Percentiles rank a stretch among this genome's conserved stretches.
phyloP scores from a whole-genome alignment of 2,888 invertebrate species.

The Bombylius major region DNA sequence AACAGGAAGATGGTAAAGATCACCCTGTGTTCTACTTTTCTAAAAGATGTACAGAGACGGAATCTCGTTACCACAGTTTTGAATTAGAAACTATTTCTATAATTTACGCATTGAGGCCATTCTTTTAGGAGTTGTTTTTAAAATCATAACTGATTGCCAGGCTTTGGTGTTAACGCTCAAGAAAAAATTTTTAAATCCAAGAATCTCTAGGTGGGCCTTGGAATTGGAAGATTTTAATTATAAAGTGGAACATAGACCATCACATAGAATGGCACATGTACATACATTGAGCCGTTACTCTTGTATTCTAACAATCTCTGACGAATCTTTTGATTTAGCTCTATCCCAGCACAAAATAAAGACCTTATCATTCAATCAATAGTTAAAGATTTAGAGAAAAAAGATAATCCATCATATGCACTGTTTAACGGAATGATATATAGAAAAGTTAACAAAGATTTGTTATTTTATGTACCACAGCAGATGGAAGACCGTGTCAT shows the following conservation, averaged over 20 bases:
- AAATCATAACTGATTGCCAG: conserved; percentile 15
- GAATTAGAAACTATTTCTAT: conserved; percentile 17
- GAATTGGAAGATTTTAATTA: conserved; percentile 10
- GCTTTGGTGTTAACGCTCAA: conserved; percentile 10
- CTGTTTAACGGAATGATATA: conserved; percentile 9
- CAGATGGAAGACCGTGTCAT: conserved; percentile 16
- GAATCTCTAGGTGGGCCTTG: conserved; percentile 16
- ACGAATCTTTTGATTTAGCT: conserved; percentile 9
- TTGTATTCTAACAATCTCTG: conserved; percentile 5
- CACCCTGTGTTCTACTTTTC: conserved; percentile 21
- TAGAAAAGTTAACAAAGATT: conserved; percentile 1
- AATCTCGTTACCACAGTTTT: conserved; percentile 12
- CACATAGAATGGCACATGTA: conserved; percentile 13
- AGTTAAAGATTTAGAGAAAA: conserved; percentile 11
- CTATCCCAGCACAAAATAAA: conserved; percentile 9
- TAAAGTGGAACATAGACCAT: conserved; percentile 12
- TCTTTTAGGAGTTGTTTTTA: conserved; percentile 15
- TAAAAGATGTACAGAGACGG: conserved; percentile 9
- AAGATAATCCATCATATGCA: conserved; percentile 7
- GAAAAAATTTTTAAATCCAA: conserved; percentile 14
- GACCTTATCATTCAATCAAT: conserved; percentile 16
- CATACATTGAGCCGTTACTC: conserved; percentile 13
- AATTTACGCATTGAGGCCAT: conserved; percentile 16
- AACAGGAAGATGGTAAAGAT: conserved; percentile 9
- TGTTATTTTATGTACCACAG: conserved; percentile 14